Evolutionary conservation across 2,888 invertebrate species (phyloP).

Genomic region (Fragum whitleyi): DNA sequence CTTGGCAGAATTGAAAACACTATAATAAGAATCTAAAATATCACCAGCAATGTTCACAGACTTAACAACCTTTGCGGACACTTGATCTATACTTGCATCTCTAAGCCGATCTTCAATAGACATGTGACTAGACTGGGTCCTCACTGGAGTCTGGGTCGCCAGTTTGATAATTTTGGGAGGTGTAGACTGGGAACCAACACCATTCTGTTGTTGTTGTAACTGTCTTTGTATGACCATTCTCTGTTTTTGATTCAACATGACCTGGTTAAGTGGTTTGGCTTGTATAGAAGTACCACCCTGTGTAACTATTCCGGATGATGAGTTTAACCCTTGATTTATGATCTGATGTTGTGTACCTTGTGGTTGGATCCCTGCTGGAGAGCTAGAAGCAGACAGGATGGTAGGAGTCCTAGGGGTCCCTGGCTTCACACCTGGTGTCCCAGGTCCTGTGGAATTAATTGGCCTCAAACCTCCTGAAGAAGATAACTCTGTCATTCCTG

Average conservation of each 20-base stretch:
- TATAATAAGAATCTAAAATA: slow-evolving; percentile 64
- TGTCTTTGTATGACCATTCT: slow-evolving; percentile 27
- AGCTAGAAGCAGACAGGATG: slow-evolving; percentile 3
- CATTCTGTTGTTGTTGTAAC: slow-evolving; percentile 29
- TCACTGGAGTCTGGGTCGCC: not conserved
- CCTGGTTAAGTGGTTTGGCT: slow-evolving; percentile 47
- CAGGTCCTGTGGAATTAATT: not conserved
- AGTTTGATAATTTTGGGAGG: slow-evolving; percentile 41
- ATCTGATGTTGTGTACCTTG: slow-evolving; percentile 14
- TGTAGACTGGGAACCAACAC: slow-evolving; percentile 3
- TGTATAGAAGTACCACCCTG: not conserved
- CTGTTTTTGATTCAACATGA: slow-evolving; percentile 39
- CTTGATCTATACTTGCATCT: slow-evolving; percentile 45
- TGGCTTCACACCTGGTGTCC: not conserved
- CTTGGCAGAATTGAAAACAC: slow-evolving; percentile 50
- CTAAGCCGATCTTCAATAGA: slow-evolving; percentile 51
- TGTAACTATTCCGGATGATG: slow-evolving; percentile 19
- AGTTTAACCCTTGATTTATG: slow-evolving; percentile 11
- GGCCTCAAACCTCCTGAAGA: not conserved
- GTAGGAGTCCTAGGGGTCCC: not conserved
- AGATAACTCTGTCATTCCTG: slow-evolving; percentile 12
- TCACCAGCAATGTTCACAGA: slow-evolving; percentile 65
- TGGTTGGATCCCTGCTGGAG: no score
- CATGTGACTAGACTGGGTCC: slow-evolving; percentile 8
- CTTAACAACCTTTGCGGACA: slow-evolving; percentile 55